A percentile compares a stretch with the other conserved stretches of the same genome.
phyloP scores from a whole-genome alignment of 2,113 vertebrate genomes.

The Pomatorhinus ruficollis region DNA sequence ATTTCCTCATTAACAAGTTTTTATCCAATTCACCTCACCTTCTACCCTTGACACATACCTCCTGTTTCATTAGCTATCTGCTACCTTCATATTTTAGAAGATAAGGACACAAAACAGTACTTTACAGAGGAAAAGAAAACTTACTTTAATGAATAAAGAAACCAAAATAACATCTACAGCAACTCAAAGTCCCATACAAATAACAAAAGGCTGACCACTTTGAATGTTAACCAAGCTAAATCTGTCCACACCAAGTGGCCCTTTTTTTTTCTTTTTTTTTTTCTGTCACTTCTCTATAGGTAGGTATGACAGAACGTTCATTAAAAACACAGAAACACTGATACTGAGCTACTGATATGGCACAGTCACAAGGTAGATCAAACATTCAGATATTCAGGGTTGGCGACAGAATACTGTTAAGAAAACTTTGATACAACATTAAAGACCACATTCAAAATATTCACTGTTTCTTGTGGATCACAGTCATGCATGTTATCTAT shows the following conservation, averaged over 20 bases:
- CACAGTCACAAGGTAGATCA: background rate
- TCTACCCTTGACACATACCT: background rate
- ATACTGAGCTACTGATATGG: background rate
- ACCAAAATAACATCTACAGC: background rate
- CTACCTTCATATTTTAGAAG: background rate
- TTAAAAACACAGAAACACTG: background rate
- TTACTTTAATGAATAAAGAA: background rate
- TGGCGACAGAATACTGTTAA: background rate
- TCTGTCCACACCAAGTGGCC: background rate
- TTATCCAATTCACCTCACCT: background rate
- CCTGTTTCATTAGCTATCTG: background rate
- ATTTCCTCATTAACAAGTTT: background rate
- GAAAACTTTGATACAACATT: background rate
- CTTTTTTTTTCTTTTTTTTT: background rate
- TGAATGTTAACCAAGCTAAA: background rate
- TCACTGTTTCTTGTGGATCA: background rate
- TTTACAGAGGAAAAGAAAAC: background rate
- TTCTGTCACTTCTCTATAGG: background rate
- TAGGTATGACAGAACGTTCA: background rate
- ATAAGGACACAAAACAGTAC: background rate
- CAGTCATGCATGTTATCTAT: background rate
- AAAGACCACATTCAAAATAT: background rate
- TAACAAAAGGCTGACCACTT: background rate
- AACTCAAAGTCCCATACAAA: background rate
- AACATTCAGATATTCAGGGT: background rate